These are phyloP conservation scores for Metaphire vulgaris DNA, from an alignment of 1,140 invertebrate genomes.

Conservation along the genomic window DNA sequence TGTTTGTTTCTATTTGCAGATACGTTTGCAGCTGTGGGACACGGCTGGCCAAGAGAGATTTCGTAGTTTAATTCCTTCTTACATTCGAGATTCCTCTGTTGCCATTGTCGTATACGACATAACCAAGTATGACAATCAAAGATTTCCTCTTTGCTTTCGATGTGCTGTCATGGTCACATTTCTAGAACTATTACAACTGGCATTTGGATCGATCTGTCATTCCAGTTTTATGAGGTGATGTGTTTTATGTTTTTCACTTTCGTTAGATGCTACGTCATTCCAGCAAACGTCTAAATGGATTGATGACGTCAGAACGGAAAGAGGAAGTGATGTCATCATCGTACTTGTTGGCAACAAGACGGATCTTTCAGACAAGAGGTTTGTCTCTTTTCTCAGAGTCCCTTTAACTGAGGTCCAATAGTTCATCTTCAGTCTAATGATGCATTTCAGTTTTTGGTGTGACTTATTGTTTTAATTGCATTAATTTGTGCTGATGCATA, in stretches of 20 bases:
- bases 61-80: constrained; percentile 94
- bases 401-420: not conserved
- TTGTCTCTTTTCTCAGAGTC: constrained; percentile 5
- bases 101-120: constrained; percentile 99
- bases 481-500: too few species aligned
- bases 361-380: constrained; percentile 95
- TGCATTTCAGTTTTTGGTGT: not conserved
- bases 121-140: constrained; percentile 66
- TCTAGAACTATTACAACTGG: not conserved
- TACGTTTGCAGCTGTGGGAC: constrained; percentile 95
- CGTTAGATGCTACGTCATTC: constrained; percentile 82
- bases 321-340: constrained; percentile 98
- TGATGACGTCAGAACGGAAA: constrained; percentile 96
- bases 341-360: constrained; percentile 99
- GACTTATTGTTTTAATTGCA: too few species aligned
- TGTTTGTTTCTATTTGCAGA: constrained; percentile 50
- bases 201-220: not conserved
- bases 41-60: constrained; percentile 98
- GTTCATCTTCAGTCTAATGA: not conserved
- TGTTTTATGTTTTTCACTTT: constrained; percentile 10
- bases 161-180: not conserved
- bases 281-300: constrained; percentile 99
- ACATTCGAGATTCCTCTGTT: constrained; percentile 97
- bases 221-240: not conserved
- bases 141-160: not conserved